Base-by-base conservation (phyloP, 1,140 invertebrate species). In the Drosophila kohkoa region DNA sequence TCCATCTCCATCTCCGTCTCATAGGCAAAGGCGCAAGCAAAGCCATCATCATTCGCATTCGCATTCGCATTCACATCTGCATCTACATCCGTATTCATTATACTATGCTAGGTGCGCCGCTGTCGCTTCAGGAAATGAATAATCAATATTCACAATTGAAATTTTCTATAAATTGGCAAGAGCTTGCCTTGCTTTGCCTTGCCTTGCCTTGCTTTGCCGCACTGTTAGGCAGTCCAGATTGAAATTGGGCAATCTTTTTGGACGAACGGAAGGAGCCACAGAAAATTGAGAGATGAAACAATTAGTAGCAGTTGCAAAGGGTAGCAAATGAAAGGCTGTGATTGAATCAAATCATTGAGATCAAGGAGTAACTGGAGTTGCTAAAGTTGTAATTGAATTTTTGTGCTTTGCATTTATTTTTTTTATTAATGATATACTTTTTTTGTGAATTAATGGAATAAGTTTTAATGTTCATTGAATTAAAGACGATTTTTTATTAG, bases 111-210 rank as follows among this genome's bases (percentile, higher is more conserved):
- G 81, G 81, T 83, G 81, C 73, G 79, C 64, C 76, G 35, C 46
- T 49, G 58, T 64, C 46, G 68, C 77, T 55, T 64, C 59, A 63
- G 57, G 83, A 88, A 87, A 87, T 87, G 80, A 87, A 87, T 87
- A 87, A 87, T 87, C 83, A 88, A 87, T 88, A 87, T 77, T 88
- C 83, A 82, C 74, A 88, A 87, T 88, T 88, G 63, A 87, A 82
- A 88, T 83, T 80, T 82, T 88, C 80, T 75, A 77, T 71, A 88
- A 88, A 87, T 87, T 88, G 82, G 72, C 83, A 86, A 86, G 70
- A 55, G 64, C 58, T 59, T 59, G 54, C 60, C 69, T 30, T 38
- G 32, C 69, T 16, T 38, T 5, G 32, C 32, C 1, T 32, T 7
- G 6, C 6, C 32, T 32, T 32, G 32, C 0, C 32, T 59, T 51